Base-by-base conservation (phyloP, 2,888 invertebrate genomes). In the Brenthis hecate region DNA sequence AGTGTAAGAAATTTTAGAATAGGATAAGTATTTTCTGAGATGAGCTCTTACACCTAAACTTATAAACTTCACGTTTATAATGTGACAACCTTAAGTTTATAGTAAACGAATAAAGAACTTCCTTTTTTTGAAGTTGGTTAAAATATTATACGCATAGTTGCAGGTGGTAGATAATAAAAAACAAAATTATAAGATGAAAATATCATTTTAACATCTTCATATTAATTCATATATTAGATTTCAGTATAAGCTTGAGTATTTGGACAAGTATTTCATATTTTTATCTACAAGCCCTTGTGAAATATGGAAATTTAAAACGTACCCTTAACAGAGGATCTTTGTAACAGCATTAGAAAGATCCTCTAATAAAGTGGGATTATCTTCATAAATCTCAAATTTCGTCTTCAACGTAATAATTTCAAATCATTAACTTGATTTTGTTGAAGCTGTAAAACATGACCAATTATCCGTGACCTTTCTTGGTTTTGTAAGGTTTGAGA, bases 341-440 rank as follows among this genome's bases (percentile, higher is more conserved):
- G 11, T 43, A 43, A 43, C 65, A 61, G 62, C 57, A 58, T 72
- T 71, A 66, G 36, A 58, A 58, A 65, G 69, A 72, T 71, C 61
- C 65, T 56, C 69, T 70, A 74, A 74, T 75, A 79, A 81, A 77
- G 75, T 68, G 56, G 78, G 76, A 84, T 85, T 81, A 80, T 81
- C 76, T 77, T 73, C 76, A 80, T 83, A 82, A 85, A 84, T 81
- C 74, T 74, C 71, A 68, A 74, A 77, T 82, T 78, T 70, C 72
- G 80, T 74, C 73, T 74, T 78, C 57, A 74, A 73, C 75, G 77
- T 79, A 77, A 79, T 80, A 78, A 81, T 78, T 82, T 79, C 76
- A 66, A 74, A 80, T 77, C 81, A 83, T 85, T 83, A 87, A 85
- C 80, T 84, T 74, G 73, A 78, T 79, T 81, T 80, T 81, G 76